Conservation (phyloP, 2,888 invertebrate genomes). For the Eilema caniola region DNA sequence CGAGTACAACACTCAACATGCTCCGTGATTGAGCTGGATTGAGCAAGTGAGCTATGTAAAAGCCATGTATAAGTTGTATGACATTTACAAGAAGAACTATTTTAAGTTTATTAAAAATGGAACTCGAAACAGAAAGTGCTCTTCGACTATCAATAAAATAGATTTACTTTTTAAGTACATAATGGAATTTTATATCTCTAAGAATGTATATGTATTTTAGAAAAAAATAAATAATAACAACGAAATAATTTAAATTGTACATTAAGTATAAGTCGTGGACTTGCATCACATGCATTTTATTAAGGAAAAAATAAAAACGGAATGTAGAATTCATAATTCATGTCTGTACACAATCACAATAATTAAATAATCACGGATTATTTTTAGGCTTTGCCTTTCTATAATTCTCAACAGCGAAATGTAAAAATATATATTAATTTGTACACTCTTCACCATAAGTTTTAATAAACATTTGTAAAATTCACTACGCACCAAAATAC, state of each 20-base stretch:
- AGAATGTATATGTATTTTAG: constrained; percentile 56
- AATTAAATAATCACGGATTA: constrained; percentile 82
- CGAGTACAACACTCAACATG: constrained; percentile 68
- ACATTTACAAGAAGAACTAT: constrained; percentile 25
- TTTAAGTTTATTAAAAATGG: constrained; percentile 39
- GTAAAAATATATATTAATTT: constrained; percentile 87
- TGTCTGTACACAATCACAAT: constrained; percentile 83
- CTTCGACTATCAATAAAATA: constrained; percentile 51
- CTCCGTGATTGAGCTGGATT: constrained; percentile 75
- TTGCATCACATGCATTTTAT: constrained; percentile 82
- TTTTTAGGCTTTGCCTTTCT: constrained; percentile 80
- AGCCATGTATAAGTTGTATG: constrained; percentile 36
- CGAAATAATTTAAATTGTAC: constrained; percentile 71
- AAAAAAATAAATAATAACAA: constrained; percentile 67
- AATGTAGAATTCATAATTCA: constrained; percentile 86
- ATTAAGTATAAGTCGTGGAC: constrained; percentile 85
- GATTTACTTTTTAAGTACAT: constrained; percentile 70
- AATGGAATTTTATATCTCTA: constrained; percentile 53
- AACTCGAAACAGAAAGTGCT: constrained; percentile 63
- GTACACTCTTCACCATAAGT: constrained; percentile 81
- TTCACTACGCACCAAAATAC: constrained; percentile 86
- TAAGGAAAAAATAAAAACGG: constrained; percentile 78
- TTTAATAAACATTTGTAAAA: constrained; percentile 84
- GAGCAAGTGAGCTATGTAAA: constrained; percentile 68
- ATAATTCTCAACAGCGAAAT: constrained; percentile 83